Conservation (phyloP, 2,888 invertebrate species). For the Magallana nippona region DNA sequence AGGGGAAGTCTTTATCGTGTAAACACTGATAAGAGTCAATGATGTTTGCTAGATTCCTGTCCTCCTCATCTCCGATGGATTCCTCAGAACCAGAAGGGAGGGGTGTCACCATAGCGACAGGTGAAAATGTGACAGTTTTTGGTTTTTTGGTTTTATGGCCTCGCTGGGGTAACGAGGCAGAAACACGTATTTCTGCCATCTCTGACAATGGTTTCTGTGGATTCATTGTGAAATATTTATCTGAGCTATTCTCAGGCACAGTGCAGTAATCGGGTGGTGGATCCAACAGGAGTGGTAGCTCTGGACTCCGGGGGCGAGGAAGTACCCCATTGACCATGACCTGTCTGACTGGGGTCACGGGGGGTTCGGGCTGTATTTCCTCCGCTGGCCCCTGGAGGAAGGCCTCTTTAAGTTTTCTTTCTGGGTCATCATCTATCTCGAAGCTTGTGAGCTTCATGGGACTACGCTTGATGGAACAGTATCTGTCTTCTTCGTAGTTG, state of each 20-base stretch:
- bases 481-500: constrained; percentile 72
- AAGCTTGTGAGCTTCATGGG: constrained; percentile 69
- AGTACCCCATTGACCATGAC: constrained; percentile 49
- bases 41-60: constrained; percentile 58
- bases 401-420: constrained; percentile 61
- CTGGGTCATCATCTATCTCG: constrained; percentile 60
- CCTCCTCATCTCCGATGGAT: constrained; percentile 65
- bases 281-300: constrained; percentile 53
- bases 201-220: constrained; percentile 51
- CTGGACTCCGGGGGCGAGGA: constrained; percentile 48
- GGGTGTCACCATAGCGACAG: constrained; percentile 74
- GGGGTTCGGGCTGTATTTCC: constrained; percentile 25
- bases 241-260: constrained; percentile 15
- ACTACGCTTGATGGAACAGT: constrained; percentile 71
- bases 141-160: constrained; percentile 58
- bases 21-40: constrained; percentile 58
- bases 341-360: not conserved
- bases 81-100: constrained; percentile 72
- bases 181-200: constrained; percentile 53
- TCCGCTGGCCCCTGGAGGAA: constrained; percentile 56
- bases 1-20: constrained; percentile 43
- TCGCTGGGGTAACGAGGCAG: constrained; percentile 57
- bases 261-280: constrained; percentile 44
- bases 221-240: constrained; percentile 52
- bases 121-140: constrained; percentile 74